These are phyloP conservation scores for Phyllostomus discolor DNA, from an alignment of 2,113 vertebrate genomes.

Conservation along the genomic window DNA sequence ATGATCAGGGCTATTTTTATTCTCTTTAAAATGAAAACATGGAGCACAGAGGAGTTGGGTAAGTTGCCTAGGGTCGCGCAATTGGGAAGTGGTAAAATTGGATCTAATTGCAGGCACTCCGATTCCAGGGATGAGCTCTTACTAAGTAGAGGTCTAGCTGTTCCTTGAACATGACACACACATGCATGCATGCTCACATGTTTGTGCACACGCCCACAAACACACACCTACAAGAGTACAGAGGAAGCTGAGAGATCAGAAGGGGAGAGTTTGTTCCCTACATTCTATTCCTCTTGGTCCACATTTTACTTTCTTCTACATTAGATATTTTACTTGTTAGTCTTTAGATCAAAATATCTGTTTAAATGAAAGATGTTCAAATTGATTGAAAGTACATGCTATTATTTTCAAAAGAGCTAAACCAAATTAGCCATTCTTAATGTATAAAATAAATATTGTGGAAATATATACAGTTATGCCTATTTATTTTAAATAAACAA, in stretches of 20 bases:
- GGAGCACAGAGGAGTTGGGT: background rate
- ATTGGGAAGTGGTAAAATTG: background rate
- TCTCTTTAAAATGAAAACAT: background rate
- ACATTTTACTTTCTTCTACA: background rate
- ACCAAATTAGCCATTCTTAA: background rate
- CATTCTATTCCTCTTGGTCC: background rate
- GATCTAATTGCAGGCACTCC: background rate
- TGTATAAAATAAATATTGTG: background rate
- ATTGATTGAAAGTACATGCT: background rate
- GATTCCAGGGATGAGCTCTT: background rate
- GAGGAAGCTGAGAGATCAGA: background rate
- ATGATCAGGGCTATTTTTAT: background rate
- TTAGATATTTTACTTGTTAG: background rate
- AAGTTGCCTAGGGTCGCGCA: background rate
- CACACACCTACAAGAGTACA: background rate
- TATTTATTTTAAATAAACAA: constrained; percentile 18
- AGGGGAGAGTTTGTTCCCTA: background rate
- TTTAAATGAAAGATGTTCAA: background rate
- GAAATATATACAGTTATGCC: background rate
- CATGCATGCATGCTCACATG: no score
- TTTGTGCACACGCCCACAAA: background rate
- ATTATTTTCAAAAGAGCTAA: background rate
- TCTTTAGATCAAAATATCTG: background rate
- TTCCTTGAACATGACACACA: background rate
- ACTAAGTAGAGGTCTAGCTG: background rate